Conservation (phyloP, 2,888 invertebrate species). For the Brachycybe producta region DNA sequence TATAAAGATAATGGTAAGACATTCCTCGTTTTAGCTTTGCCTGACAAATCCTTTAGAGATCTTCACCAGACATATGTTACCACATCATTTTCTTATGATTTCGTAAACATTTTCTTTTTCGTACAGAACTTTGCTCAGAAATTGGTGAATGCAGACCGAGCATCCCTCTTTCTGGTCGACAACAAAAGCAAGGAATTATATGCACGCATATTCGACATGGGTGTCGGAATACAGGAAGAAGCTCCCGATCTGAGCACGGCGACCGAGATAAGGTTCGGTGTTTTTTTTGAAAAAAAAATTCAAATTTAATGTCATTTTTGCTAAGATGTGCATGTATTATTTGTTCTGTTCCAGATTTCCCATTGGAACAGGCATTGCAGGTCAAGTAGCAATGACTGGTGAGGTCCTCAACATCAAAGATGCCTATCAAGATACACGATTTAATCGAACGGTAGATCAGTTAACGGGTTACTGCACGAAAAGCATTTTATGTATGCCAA, state of each 20-base stretch:
- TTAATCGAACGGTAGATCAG: slow-evolving; percentile 47
- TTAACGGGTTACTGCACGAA: slow-evolving; percentile 47
- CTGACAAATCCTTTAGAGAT: not conserved
- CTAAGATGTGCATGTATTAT: not conserved
- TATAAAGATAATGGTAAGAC: slow-evolving; percentile 56
- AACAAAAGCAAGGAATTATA: slow-evolving; percentile 57
- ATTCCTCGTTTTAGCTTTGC: not conserved
- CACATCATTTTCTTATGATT: not conserved
- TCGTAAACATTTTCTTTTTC: not conserved
- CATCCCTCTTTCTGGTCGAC: slow-evolving; percentile 69
- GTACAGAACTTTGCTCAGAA: slow-evolving; percentile 58
- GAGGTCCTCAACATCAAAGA: slow-evolving; percentile 67
- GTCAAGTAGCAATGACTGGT: slow-evolving; percentile 65
- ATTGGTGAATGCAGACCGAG: slow-evolving; percentile 67
- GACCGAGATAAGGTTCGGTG: slow-evolving; percentile 14
- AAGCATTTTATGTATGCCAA: slow-evolving; percentile 74
- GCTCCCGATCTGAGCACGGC: slow-evolving; percentile 15
- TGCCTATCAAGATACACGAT: slow-evolving; percentile 62
- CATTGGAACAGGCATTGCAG: slow-evolving; percentile 64
- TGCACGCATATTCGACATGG: slow-evolving; percentile 62
- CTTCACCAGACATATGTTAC: not conserved
- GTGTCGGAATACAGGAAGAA: slow-evolving; percentile 22
- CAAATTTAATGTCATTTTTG: not conserved
- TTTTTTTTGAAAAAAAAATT: not conserved
- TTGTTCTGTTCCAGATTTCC: no score